Evolutionary conservation across 2,888 invertebrate species (phyloP).

Genomic region (Crepidodera aurea): DNA sequence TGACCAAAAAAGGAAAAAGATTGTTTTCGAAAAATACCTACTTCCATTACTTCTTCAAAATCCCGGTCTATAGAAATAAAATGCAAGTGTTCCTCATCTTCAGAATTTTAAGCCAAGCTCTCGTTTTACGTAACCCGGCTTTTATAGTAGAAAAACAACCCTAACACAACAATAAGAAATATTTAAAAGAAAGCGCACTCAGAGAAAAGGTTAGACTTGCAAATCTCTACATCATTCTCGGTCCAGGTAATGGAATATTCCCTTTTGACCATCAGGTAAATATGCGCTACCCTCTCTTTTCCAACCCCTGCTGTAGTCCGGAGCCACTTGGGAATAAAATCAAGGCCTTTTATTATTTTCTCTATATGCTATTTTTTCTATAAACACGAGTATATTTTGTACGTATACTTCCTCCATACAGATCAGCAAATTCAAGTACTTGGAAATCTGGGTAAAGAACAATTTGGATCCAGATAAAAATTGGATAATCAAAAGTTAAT

Average conservation of each 20-base stretch:
- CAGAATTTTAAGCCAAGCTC: conserved; percentile 30
- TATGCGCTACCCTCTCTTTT: conserved; percentile 19
- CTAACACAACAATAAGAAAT: conserved; percentile 35
- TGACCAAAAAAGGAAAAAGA: conserved; percentile 6
- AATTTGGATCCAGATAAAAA: no score
- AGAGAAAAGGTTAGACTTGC: conserved; percentile 49
- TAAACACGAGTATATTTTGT: no score
- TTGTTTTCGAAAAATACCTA: conserved; percentile 8
- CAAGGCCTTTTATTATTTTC: no score
- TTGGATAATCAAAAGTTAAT: no score
- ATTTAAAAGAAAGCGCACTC: conserved; percentile 39
- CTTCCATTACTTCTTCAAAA: conserved; percentile 15
- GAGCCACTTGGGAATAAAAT: no score
- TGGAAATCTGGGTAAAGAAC: no score
- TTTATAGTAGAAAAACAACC: conserved; percentile 37
- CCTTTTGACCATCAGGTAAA: conserved; percentile 35
- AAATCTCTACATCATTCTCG: conserved; percentile 42
- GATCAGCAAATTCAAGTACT: no score
- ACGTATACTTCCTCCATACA: no score
- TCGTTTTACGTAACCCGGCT: conserved; percentile 35
- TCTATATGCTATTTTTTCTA: no score
- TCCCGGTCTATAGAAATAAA: conserved; percentile 14
- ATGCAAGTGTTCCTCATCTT: conserved; percentile 26
- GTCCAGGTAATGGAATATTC: conserved; percentile 33
- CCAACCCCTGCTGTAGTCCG: conserved; percentile 15